Base-by-base conservation (phyloP, 2,888 invertebrate species). In the Stegophylla sp. region DNA sequence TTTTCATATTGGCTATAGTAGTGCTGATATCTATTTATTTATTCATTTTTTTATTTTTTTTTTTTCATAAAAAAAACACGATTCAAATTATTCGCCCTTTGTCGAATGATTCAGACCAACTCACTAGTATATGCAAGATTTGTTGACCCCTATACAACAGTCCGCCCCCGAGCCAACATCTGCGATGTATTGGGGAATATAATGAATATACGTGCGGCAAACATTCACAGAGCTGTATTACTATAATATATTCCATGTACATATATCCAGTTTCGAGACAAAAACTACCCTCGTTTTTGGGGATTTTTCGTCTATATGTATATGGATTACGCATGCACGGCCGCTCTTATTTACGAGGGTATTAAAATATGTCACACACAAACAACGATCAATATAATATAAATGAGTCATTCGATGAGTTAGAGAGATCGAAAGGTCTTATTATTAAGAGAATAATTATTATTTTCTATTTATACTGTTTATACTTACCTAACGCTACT, bases 221-320 rank as follows among this genome's bases (percentile, higher is more conserved):
- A 69, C 71, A 26, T 79, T 59, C 67, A 48, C 77, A 77, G 67
- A 28, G 67, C 59, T 63, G 41, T 71, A 71, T 56, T 67, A 67
- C 48, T 77, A 77, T 77, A 77, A 77, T 77, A 45, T 77, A 77
- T 76, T 76, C 75, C 64, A 2, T 56, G 67, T 77, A 59, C 51
- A 67, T 67, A 77, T 77, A 77, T 77, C 56, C 75, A 76, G 79
- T 71, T 69, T 71, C 67, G 69, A 71, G 79, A 79, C 79, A 79
- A 79, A 79, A 79, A 69, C 79, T 79, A 79, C 79, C 79, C 79
- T 79, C 67, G 10, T 79, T 79, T 79, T 79, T 71, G 79, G 79
- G 71, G 69, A 71, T 79, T 79, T 77, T 71, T 69, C 79, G 61
- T 26, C 61, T 45, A 71, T 61, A 63, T 59, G 41, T 56, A 23